Percentiles rank a stretch among this genome's conserved stretches.
Evolutionary conservation across 2,888 invertebrate genomes (phyloP).

Genomic region (Amphiduros pacificus): DNA sequence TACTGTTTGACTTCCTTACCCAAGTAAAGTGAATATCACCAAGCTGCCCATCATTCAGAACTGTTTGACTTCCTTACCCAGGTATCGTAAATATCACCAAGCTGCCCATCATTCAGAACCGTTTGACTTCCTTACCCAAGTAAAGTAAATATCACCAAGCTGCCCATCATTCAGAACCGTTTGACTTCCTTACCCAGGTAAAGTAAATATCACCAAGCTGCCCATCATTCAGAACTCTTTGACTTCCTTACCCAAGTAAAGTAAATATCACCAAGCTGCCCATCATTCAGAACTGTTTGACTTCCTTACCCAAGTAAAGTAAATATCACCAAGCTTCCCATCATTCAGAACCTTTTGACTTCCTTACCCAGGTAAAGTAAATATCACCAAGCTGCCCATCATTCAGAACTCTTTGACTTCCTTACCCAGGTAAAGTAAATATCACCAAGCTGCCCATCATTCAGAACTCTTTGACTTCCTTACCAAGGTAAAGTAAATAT

Average conservation of each 20-base stretch:
- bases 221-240: conserved; percentile 81
- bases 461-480: conserved; percentile 79
- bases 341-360: conserved; percentile 78
- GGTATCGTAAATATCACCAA: conserved; percentile 62
- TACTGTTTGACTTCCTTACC: conserved; percentile 77
- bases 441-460: conserved; percentile 74
- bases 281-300: conserved; percentile 80
- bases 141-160: conserved; percentile 66
- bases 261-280: conserved; percentile 72
- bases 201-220: conserved; percentile 69
- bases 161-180: conserved; percentile 79
- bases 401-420: conserved; percentile 78
- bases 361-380: conserved; percentile 66
- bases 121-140: conserved; percentile 72
- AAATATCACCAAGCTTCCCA: conserved; percentile 76
- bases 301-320: conserved; percentile 66
- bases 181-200: conserved; percentile 70
- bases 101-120: conserved; percentile 80
- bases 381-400: conserved; percentile 75
- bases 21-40: conserved; percentile 62
- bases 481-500: conserved; percentile 64
- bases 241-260: conserved; percentile 67
- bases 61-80: conserved; percentile 76
- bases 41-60: conserved; percentile 77
- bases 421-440: conserved; percentile 66